Evolutionary conservation across 2,888 invertebrate genomes (phyloP).

Genomic region (Hyposoter didymator): DNA sequence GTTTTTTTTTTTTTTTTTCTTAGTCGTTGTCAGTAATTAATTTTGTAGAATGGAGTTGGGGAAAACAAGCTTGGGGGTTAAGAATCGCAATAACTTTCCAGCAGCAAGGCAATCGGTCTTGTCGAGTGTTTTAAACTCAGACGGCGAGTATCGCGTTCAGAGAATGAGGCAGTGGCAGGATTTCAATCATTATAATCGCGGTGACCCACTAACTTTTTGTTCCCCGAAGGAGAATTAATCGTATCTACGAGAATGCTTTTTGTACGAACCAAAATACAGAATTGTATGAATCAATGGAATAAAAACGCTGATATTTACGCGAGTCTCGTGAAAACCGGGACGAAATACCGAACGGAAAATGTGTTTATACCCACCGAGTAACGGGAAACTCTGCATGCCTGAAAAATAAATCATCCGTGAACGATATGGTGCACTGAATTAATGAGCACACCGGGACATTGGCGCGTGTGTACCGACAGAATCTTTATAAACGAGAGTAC

Average conservation of each 20-base stretch:
- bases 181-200: not conserved
- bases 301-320: constrained; percentile 8
- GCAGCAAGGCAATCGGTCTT: not conserved
- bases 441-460: constrained; percentile 49
- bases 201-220: not conserved
- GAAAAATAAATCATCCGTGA: constrained; percentile 49
- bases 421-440: constrained; percentile 33
- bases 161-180: not conserved
- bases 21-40: too few relatives aligned
- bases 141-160: not conserved
- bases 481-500: constrained; percentile 49
- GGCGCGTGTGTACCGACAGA: constrained; percentile 25
- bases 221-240: not conserved
- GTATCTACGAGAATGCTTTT: not conserved
- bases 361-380: constrained; percentile 6
- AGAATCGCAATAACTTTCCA: not conserved
- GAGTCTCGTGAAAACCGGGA: constrained; percentile 10
- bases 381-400: not conserved
- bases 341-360: constrained; percentile 33
- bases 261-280: constrained; percentile 3
- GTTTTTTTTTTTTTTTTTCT: too few relatives aligned
- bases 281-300: constrained; percentile 23
- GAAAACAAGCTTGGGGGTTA: not conserved
- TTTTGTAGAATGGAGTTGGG: too few relatives aligned
- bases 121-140: not conserved